Evolutionary conservation across 1,140 invertebrate genomes (phyloP).

Genomic region (Rhagoletis zephyria): DNA sequence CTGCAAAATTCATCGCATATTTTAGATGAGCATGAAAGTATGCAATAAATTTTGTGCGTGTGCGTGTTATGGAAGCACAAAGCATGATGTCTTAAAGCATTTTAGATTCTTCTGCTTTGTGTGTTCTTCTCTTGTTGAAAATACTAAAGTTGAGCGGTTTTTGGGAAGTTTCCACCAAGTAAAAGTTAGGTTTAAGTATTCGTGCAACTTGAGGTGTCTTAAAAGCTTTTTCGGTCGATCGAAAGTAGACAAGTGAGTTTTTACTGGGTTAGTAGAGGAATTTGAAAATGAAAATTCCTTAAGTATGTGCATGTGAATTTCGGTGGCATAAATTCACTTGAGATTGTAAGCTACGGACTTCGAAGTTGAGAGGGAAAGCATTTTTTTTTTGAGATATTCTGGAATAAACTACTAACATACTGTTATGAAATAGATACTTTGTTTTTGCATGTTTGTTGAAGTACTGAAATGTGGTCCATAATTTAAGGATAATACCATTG

Average conservation of each 20-base stretch:
- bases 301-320: too few relatives aligned
- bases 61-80: background rate
- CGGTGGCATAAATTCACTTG: too few relatives aligned
- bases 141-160: slow-evolving; percentile 15
- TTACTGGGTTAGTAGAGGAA: background rate
- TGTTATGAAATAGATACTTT: too few relatives aligned
- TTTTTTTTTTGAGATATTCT: too few relatives aligned
- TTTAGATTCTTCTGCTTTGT: background rate
- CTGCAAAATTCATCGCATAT: slow-evolving; percentile 28
- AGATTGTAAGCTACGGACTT: too few relatives aligned
- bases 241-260: background rate
- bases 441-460: too few relatives aligned
- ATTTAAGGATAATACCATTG: too few relatives aligned
- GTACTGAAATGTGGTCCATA: too few relatives aligned
- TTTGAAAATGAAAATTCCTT: too few relatives aligned
- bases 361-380: too few relatives aligned
- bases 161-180: background rate
- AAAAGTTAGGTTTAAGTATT: background rate
- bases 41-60: slow-evolving; percentile 11
- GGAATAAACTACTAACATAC: too few relatives aligned
- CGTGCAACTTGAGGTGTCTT: background rate
- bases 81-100: background rate
- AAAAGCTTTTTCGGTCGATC: background rate
- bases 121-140: background rate
- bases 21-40: slow-evolving; percentile 18